These are phyloP conservation scores for Protosalanx chinensis DNA, from an alignment of 2,797 vertebrate species.

Conservation along the genomic window DNA sequence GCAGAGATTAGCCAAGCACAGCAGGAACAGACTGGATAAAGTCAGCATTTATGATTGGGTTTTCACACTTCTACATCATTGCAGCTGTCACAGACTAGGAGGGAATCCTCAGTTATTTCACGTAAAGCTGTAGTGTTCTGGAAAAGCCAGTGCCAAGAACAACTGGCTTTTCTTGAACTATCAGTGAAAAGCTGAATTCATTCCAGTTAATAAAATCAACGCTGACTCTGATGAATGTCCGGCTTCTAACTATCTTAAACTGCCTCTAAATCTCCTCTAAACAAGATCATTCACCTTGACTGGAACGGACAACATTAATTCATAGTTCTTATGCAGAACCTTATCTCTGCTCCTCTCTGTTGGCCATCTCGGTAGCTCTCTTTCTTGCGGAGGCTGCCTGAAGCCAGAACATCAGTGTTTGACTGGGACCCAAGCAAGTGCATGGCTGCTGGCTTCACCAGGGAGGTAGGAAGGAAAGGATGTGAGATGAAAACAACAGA, in stretches of 20 bases:
- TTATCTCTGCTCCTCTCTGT: constrained; percentile 22
- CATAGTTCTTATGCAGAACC: constrained; percentile 19
- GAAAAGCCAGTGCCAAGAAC: neutral
- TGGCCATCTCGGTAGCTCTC: constrained; percentile 23
- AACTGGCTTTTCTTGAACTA: neutral
- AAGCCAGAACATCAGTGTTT: constrained; percentile 50
- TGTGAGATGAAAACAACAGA: neutral
- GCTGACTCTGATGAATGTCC: no score
- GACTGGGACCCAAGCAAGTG: constrained; percentile 57
- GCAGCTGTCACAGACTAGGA: constrained; percentile 47
- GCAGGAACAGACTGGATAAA: constrained; percentile 51
- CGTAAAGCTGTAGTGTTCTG: neutral
- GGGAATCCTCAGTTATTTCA: constrained; percentile 18
- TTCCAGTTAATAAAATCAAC: neutral
- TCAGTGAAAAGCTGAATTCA: neutral
- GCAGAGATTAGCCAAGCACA: constrained; percentile 52
- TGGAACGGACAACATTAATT: constrained; percentile 26
- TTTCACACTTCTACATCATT: constrained; percentile 53
- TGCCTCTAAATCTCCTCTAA: neutral
- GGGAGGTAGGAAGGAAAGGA: constrained; percentile 34
- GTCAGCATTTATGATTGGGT: constrained; percentile 61
- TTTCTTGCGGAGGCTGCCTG: constrained; percentile 31
- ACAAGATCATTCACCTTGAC: neutral
- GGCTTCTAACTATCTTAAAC: neutral
- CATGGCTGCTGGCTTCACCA: constrained; percentile 60